Percentiles rank a stretch among this genome's conserved stretches.
Conservation (phyloP, 2,888 invertebrate genomes). For the Sarcophaga variegata region DNA sequence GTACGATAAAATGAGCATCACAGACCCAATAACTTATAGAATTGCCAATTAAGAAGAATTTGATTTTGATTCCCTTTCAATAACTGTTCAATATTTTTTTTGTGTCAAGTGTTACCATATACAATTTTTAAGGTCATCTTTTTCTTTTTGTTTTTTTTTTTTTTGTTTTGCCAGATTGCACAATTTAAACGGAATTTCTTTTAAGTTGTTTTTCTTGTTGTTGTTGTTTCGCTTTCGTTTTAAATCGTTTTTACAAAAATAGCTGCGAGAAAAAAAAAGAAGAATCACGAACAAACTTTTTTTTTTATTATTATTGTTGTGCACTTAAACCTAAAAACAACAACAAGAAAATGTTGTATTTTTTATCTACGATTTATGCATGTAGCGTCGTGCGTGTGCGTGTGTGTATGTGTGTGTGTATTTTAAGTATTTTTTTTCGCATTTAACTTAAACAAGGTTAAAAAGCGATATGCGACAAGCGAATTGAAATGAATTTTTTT, state of each 20-base stretch:
- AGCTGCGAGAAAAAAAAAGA: background rate
- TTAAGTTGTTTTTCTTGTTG: background rate
- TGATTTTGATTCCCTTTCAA: too few species aligned
- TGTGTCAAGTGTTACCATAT: too few species aligned
- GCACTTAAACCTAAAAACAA: background rate
- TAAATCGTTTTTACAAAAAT: background rate
- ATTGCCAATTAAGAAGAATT: too few species aligned
- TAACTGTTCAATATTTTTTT: too few species aligned
- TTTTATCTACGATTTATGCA: conserved; percentile 51
- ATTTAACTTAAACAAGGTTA: conserved; percentile 57
- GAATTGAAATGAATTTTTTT: conserved; percentile 29
- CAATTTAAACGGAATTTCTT: too few species aligned
- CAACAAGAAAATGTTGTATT: background rate
- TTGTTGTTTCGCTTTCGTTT: background rate
- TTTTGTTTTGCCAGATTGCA: too few species aligned
- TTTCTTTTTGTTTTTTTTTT: too few species aligned
- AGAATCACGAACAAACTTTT: background rate
- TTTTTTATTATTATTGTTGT: background rate
- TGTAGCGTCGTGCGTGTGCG: background rate
- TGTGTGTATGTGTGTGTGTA: conserved; percentile 2
- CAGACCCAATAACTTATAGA: too few species aligned
- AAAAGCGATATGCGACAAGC: conserved; percentile 50
- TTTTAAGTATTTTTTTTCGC: conserved; percentile 30
- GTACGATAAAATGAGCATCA: too few species aligned
- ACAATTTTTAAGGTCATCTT: too few species aligned